A percentile compares a stretch with the other conserved stretches of the same genome.
Conservation (phyloP, 2,797 vertebrate species). For the Semaprochilodus insignis region DNA sequence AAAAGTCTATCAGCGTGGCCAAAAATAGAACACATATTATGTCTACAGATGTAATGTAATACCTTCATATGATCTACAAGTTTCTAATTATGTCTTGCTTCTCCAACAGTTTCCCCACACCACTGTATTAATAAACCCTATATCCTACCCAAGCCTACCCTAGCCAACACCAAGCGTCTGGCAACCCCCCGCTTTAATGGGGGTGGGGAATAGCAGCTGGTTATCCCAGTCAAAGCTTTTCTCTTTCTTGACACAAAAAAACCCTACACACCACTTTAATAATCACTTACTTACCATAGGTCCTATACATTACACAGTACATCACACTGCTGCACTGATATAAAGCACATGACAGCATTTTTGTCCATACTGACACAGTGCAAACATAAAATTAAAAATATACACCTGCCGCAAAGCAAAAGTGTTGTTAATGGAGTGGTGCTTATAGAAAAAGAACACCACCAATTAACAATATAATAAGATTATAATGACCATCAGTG, state of each 20-base stretch:
- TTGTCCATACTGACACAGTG: too few species aligned
- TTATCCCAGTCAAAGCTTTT: background rate
- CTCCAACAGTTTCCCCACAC: background rate
- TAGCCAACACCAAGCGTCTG: constrained; percentile 1
- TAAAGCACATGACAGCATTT: background rate
- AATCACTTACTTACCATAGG: background rate
- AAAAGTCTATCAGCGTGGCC: background rate
- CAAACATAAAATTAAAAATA: too few species aligned
- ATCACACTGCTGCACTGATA: background rate
- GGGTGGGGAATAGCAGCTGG: constrained; percentile 19
- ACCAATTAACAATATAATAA: too few species aligned
- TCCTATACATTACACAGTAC: background rate
- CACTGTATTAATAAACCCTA: background rate
- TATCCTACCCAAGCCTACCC: background rate
- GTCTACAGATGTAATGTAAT: too few species aligned
- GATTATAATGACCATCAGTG: too few species aligned
- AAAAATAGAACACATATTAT: background rate
- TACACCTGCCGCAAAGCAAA: too few species aligned
- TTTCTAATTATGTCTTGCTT: background rate
- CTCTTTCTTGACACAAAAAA: background rate
- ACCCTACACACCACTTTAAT: too few species aligned
- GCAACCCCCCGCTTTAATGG: background rate
- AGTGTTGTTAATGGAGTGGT: too few species aligned
- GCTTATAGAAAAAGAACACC: too few species aligned
- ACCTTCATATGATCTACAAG: too few species aligned